A percentile compares a stretch with the other conserved stretches of the same genome.
phyloP scores from a whole-genome alignment of 2,888 invertebrate genomes.

The Pardosa pseudoannulata region DNA sequence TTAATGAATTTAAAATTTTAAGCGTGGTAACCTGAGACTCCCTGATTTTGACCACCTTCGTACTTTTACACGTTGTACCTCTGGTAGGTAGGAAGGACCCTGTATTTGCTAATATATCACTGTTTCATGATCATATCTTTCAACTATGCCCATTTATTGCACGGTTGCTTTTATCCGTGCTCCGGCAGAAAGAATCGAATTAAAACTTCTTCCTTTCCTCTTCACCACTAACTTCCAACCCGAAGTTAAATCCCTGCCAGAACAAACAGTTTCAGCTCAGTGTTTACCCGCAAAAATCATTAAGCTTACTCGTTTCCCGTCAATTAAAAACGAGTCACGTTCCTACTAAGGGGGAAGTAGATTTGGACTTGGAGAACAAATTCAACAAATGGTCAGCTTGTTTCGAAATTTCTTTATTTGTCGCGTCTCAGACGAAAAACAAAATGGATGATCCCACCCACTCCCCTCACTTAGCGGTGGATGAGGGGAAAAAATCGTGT shows the following conservation, averaged over 20 bases:
- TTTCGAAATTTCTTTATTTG: background rate
- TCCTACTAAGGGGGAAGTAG: slow-evolving; percentile 29
- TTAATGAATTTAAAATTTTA: no score
- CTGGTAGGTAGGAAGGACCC: no score
- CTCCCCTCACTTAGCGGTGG: no score
- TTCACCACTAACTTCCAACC: background rate
- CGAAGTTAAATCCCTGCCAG: background rate
- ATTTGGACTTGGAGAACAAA: slow-evolving; percentile 59
- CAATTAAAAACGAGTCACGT: slow-evolving; percentile 66
- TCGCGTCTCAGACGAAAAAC: background rate
- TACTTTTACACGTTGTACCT: no score
- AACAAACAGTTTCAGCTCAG: background rate
- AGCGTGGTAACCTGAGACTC: no score
- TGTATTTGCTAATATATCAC: no score
- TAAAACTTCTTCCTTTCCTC: background rate
- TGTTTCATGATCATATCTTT: no score
- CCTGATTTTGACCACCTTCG: no score
- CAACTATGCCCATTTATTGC: no score
- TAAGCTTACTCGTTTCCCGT: slow-evolving; percentile 34
- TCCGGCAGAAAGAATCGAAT: background rate
- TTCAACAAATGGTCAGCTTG: slow-evolving; percentile 34
- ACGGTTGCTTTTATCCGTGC: no score
- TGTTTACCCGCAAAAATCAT: slow-evolving; percentile 19
- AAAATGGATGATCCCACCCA: no score
- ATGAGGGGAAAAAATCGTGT: background rate